Percentiles rank a stretch among this genome's conserved stretches.
These are phyloP conservation scores for Danio tinwini DNA, from an alignment of 2,797 vertebrate genomes.

Conservation along the genomic window DNA sequence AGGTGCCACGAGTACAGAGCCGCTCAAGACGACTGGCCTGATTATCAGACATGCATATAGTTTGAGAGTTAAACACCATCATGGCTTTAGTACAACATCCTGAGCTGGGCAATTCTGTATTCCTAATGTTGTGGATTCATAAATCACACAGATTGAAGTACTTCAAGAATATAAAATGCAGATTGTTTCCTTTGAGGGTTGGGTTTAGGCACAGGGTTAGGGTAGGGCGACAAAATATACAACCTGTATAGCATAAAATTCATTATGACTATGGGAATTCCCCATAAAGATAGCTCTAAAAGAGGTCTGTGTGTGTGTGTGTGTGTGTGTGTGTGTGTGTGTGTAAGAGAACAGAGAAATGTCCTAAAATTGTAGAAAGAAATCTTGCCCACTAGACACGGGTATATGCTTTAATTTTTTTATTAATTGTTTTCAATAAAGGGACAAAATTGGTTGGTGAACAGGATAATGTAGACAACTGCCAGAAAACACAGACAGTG, in stretches of 20 bases:
- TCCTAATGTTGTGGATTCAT: no score
- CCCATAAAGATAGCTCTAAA: no score
- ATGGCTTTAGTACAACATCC: not conserved
- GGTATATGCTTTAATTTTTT: conserved; percentile 71
- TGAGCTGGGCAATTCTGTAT: not conserved
- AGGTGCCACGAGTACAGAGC: conserved; percentile 16
- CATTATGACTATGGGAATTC: no score
- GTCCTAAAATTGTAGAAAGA: conserved; percentile 16
- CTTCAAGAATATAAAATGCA: no score
- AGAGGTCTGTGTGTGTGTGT: conserved; percentile 22
- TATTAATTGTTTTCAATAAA: conserved; percentile 97
- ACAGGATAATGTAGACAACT: conserved; percentile 99
- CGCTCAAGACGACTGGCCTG: conserved; percentile 2
- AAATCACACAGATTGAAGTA: no score
- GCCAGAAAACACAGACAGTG: conserved; percentile 99
- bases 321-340: conserved; percentile 37
- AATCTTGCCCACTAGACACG: conserved; percentile 52
- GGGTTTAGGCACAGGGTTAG: no score
- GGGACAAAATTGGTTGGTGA: conserved; percentile 99
- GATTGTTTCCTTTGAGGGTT: no score
- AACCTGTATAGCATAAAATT: no score
- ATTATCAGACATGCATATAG: conserved; percentile 26
- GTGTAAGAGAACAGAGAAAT: not conserved
- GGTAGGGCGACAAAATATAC: no score
- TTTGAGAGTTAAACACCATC: conserved; percentile 14